Percentiles rank a stretch among this genome's conserved stretches.
Conservation (phyloP, 2,113 vertebrate genomes). For the Perca fluviatilis region DNA sequence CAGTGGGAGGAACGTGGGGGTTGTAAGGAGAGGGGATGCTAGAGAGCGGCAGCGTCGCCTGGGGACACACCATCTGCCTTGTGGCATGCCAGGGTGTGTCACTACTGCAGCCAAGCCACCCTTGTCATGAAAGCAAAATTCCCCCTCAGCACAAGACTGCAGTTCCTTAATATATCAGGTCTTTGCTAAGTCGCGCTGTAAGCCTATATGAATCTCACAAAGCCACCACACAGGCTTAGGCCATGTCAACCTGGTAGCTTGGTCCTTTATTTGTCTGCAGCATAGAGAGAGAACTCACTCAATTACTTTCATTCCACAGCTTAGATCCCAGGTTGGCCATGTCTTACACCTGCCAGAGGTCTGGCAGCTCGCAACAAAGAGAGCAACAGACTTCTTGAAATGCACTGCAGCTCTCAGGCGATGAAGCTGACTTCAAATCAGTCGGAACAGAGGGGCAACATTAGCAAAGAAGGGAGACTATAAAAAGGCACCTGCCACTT, state of each 20-base stretch:
- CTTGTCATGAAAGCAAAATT: conserved; percentile 78
- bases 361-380: conserved; percentile 39
- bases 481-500: conserved; percentile 73
- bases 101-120: conserved; percentile 76
- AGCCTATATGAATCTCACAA: conserved; percentile 58
- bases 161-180: conserved; percentile 47
- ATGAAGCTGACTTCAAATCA: conserved; percentile 65
- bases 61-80: conserved; percentile 82
- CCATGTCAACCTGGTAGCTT: conserved; percentile 34
- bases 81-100: conserved; percentile 80
- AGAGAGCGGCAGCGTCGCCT: conserved; percentile 51
- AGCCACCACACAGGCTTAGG: conserved; percentile 55
- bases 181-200: conserved; percentile 53
- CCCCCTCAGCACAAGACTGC: conserved; percentile 54
- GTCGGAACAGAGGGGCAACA: conserved; percentile 56
- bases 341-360: conserved; percentile 63
- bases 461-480: conserved; percentile 54
- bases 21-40: conserved; percentile 57
- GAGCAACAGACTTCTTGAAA: conserved; percentile 61
- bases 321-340: conserved; percentile 37
- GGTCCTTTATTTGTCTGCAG: conserved; percentile 44
- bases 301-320: conserved; percentile 61
- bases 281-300: conserved; percentile 46
- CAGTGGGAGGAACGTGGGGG: conserved; percentile 67
- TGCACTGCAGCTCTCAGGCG: conserved; percentile 44